These are phyloP conservation scores for Hormaphis cornu DNA, from an alignment of 1,140 invertebrate species.

Conservation along the genomic window DNA sequence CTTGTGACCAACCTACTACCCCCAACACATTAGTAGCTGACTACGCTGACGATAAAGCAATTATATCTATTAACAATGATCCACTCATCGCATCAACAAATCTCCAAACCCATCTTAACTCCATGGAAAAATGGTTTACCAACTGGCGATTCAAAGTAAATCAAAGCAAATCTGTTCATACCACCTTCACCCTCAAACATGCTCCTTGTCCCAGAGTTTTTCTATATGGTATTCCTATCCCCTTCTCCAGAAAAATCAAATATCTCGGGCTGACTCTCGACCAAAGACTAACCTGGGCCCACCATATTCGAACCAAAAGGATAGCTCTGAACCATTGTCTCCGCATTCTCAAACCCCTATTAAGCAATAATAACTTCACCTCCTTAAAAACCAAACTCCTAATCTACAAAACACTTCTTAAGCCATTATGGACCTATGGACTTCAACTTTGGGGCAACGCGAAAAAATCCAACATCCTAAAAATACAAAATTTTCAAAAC, in stretches of 20 bases:
- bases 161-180: neutral
- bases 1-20: too few species aligned
- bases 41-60: too few species aligned
- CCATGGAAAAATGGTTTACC: neutral
- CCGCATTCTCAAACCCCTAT: neutral
- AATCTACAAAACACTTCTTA: neutral
- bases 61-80: too few species aligned
- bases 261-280: neutral
- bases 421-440: neutral
- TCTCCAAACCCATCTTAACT: neutral
- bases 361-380: neutral
- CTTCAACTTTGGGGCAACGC: neutral
- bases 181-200: neutral
- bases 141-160: too few species aligned
- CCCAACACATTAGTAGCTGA: too few species aligned
- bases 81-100: too few species aligned
- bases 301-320: conserved; percentile 1
- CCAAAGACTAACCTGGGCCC: neutral
- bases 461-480: neutral
- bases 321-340: neutral
- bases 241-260: neutral
- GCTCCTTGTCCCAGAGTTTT: neutral
- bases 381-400: neutral
- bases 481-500: neutral
- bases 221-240: neutral